phyloP scores from a whole-genome alignment of 2,888 invertebrate genomes.

The Escarpia spicata region DNA sequence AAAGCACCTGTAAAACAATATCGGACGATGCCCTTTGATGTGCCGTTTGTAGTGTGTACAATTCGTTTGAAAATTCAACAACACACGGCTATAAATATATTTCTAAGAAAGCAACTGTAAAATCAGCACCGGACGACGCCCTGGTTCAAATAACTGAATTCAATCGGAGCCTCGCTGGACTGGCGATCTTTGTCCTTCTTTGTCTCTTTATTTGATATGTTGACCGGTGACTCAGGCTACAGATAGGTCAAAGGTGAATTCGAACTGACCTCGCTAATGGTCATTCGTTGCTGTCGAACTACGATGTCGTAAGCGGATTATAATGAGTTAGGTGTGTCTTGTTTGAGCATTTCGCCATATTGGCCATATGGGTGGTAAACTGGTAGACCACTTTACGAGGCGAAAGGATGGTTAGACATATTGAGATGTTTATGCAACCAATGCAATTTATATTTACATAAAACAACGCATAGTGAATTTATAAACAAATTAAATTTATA shows the following conservation, averaged over 20 bases:
- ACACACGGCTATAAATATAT: too few relatives aligned
- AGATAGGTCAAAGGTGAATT: not conserved
- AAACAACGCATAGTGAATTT: too few relatives aligned
- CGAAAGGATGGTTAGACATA: too few relatives aligned
- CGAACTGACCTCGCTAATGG: not conserved
- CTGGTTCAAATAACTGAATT: not conserved
- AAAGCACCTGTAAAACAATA: not conserved
- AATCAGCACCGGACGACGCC: not conserved
- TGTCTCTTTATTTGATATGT: not conserved
- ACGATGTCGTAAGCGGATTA: not conserved
- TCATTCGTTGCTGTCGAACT: not conserved
- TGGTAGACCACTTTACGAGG: not conserved
- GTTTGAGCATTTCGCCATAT: not conserved
- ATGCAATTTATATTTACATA: too few relatives aligned
- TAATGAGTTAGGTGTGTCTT: not conserved
- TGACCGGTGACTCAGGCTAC: too few relatives aligned
- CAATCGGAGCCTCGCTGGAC: not conserved
- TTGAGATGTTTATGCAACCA: too few relatives aligned
- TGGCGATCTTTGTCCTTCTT: not conserved
- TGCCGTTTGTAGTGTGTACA: too few relatives aligned
- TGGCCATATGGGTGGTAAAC: not conserved
- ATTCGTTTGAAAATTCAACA: too few relatives aligned
- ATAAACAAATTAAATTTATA: too few relatives aligned
- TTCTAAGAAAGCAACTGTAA: not conserved
- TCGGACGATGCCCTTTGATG: not conserved